A percentile compares a stretch with the other conserved stretches of the same genome.
phyloP scores from a whole-genome alignment of 2,113 vertebrate species.

The Lutjanus erythropterus region DNA sequence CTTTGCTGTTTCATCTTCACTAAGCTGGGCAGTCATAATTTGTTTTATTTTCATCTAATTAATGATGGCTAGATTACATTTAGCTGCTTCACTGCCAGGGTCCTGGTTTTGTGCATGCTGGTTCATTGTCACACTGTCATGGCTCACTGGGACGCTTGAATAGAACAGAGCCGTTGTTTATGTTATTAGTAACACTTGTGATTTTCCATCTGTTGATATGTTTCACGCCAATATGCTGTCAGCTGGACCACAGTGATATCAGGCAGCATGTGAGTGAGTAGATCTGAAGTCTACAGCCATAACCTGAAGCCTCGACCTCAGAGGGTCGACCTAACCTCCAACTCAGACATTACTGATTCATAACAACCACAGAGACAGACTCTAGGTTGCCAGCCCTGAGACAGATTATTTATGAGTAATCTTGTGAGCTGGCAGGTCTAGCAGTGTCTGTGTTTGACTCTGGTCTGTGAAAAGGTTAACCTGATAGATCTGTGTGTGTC shows the following conservation, averaged over 20 bases:
- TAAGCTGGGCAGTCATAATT: no score
- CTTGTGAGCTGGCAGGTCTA: neutral
- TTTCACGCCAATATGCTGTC: no score
- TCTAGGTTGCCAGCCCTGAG: no score
- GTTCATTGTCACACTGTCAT: neutral
- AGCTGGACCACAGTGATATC: neutral
- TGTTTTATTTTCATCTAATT: no score
- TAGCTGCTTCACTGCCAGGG: neutral
- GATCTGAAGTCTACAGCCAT: neutral
- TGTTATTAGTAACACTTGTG: no score
- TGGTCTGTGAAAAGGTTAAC: slow-evolving; percentile 13
- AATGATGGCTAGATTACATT: neutral
- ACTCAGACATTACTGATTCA: neutral
- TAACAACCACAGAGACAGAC: neutral
- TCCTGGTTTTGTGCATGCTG: neutral
- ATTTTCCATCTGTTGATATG: no score
- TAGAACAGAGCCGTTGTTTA: neutral
- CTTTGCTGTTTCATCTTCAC: no score
- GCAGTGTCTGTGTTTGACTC: neutral
- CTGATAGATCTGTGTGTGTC: slow-evolving; percentile 20
- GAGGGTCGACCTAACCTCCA: neutral
- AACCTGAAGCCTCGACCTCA: neutral
- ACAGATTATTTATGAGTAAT: slow-evolving; percentile 8
- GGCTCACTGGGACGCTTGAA: neutral
- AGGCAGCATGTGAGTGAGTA: neutral